phyloP scores from a whole-genome alignment of 2,888 invertebrate genomes.

The Drosophila pegasa region DNA sequence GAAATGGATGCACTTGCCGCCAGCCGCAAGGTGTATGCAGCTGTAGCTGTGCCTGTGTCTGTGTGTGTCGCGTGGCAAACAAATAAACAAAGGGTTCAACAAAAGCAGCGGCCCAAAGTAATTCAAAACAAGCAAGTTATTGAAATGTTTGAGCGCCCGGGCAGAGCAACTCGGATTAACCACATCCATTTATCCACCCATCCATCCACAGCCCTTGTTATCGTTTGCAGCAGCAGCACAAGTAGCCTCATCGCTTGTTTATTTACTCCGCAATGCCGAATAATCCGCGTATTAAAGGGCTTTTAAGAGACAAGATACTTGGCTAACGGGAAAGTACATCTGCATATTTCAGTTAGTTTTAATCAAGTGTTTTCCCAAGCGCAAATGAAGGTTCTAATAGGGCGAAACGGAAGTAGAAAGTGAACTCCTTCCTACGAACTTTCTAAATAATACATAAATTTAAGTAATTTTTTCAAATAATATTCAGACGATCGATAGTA shows the following conservation, averaged over 20 bases:
- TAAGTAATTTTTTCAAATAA: too few relatives aligned
- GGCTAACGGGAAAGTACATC: neutral
- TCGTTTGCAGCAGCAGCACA: slow-evolving; percentile 25
- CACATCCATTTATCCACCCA: slow-evolving; percentile 3
- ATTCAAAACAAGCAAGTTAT: slow-evolving; percentile 71
- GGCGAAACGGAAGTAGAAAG: neutral
- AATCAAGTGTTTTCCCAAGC: neutral
- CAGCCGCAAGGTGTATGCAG: slow-evolving; percentile 72
- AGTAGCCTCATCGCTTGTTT: slow-evolving; percentile 51
- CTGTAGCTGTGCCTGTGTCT: slow-evolving; percentile 21
- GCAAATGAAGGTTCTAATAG: neutral
- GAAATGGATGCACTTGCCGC: slow-evolving; percentile 66
- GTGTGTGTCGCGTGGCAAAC: slow-evolving; percentile 52
- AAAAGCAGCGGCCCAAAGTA: slow-evolving; percentile 77
- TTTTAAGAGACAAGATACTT: slow-evolving; percentile 13
- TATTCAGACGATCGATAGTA: too few relatives aligned
- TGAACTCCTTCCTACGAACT: too few relatives aligned
- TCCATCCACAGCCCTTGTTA: slow-evolving; percentile 39
- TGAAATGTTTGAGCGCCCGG: slow-evolving; percentile 56
- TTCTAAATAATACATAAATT: too few relatives aligned
- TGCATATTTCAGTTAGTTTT: neutral
- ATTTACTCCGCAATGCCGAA: slow-evolving; percentile 53
- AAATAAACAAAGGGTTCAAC: slow-evolving; percentile 77
- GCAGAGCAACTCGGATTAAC: slow-evolving; percentile 41
- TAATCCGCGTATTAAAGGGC: slow-evolving; percentile 38